Base-by-base conservation (phyloP, 2,888 invertebrate species). In the Tanytarsus gracilentus region DNA sequence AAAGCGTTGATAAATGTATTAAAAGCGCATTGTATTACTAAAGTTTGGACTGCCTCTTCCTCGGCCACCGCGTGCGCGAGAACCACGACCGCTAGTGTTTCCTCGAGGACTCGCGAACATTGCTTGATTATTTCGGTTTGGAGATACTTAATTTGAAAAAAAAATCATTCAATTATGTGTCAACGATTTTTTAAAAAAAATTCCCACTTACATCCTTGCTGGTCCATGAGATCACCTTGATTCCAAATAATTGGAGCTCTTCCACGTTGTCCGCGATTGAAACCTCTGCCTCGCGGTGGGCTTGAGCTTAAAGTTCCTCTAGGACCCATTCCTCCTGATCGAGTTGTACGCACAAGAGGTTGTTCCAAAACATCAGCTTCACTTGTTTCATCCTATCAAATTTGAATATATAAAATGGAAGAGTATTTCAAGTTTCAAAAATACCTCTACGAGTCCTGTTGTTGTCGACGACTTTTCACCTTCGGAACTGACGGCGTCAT, bases 401-500 rank as follows among this genome's bases (percentile, higher is more conserved):
- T 29, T 29, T 2, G 2, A 52, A 52, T 29, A 18, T 30, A 29
- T 36, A 36, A 16, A 7, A 14, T 2, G n/a, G n/a, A 33, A 33
- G 9, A 51, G 16, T 30, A 55, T 33, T 18, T 21, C 23, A 50
- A 30, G 9, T 25, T 16, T 27, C 39, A 25, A 27, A 51, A 27
- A 61, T 27, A 71, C 72, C 61, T 71, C 72, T 11, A 69, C 72
- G 48, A 74, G 72, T 64, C 77, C 78, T 6, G 70, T 67, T 18
- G n/a, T n/a, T n/a, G 75, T 74, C 14, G 75, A 70, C 49, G 77
- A 77, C 66, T 83, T 83, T 68, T 83, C 83, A 18, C 80, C 79
- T 67, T 83, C 83, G 0, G 82, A 81, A 61, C 78, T 79, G 18
- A 80, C 81, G 30, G 76, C 78, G 69, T 70, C 75, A 26, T 70